A percentile compares a stretch with the other conserved stretches of the same genome.
phyloP scores from a whole-genome alignment of 1,140 invertebrate species.

The Olivierus martensii region DNA sequence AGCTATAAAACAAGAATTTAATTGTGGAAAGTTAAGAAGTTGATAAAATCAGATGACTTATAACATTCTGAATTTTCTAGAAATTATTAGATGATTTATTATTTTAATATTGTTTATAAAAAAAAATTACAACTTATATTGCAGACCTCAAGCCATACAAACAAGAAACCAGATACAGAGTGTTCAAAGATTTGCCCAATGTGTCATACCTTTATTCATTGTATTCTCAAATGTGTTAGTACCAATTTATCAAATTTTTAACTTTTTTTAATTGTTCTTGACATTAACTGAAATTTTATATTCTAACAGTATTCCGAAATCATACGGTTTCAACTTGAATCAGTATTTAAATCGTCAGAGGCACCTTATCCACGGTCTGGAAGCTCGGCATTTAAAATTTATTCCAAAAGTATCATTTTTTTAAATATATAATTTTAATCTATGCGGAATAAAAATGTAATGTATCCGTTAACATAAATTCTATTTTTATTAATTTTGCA shows the following conservation, averaged over 20 bases:
- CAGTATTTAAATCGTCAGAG: conserved; percentile 58
- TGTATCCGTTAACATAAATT: neutral
- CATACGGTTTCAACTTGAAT: conserved; percentile 46
- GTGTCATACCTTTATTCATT: conserved; percentile 59
- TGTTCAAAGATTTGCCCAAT: conserved; percentile 67
- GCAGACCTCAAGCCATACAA: conserved; percentile 56
- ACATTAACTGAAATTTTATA: neutral
- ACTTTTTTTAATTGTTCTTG: conserved; percentile 18
- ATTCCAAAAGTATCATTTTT: conserved; percentile 53
- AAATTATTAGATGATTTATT: too few relatives aligned
- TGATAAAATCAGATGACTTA: too few relatives aligned
- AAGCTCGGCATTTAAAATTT: conserved; percentile 57
- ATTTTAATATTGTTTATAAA: too few relatives aligned
- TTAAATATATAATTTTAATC: too few relatives aligned
- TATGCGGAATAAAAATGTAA: too few relatives aligned
- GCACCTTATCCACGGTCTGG: conserved; percentile 59
- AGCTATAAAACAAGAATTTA: too few relatives aligned
- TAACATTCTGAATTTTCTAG: too few relatives aligned
- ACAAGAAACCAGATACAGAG: conserved; percentile 63
- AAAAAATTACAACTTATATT: conserved; percentile 15
- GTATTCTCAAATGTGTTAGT: conserved; percentile 43
- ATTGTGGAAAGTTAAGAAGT: too few relatives aligned
- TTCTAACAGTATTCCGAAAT: conserved; percentile 16
- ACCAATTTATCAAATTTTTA: conserved; percentile 19
- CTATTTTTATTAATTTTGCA: conserved; percentile 29